Percentiles rank a stretch among this genome's conserved stretches.
Evolutionary conservation across 2,113 vertebrate species (phyloP).

Genomic region (Orthochromis malagaraziensis): DNA sequence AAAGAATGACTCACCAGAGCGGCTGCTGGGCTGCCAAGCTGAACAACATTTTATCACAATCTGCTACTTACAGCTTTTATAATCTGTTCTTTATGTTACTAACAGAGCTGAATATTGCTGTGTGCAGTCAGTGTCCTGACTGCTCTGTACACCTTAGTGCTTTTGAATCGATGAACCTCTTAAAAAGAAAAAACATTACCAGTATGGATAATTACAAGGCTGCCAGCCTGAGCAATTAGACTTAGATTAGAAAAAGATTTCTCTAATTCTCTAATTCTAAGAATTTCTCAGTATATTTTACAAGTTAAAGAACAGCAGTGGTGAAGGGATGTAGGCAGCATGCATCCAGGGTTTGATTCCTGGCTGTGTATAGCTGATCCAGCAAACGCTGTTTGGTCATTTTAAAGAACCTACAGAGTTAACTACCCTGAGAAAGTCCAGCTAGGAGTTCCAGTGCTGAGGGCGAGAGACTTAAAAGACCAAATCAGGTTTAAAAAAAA

Average conservation of each 20-base stretch:
- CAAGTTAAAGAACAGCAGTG: not conserved
- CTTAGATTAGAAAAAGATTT: not conserved
- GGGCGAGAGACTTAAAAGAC: not conserved
- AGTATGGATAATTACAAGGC: not conserved
- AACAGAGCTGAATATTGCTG: not conserved
- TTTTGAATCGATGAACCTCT: not conserved
- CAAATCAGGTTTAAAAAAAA: not conserved
- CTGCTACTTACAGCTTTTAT: not conserved
- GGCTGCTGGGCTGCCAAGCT: not conserved
- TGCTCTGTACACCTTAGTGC: not conserved
- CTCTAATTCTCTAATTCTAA: not conserved
- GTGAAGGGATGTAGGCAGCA: not conserved
- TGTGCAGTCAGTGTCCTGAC: not conserved
- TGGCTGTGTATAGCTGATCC: not conserved
- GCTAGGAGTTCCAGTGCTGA: not conserved
- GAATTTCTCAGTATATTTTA: not conserved
- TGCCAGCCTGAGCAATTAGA: not conserved
- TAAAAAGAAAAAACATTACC: not conserved
- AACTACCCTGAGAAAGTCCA: not conserved
- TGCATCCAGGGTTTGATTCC: not conserved
- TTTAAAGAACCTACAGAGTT: not conserved
- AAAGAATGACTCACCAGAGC: not conserved
- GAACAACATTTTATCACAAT: not conserved
- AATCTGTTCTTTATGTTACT: not conserved
- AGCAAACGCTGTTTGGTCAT: not conserved